These are phyloP conservation scores for Diplosoma virens DNA, from an alignment of 23 tunicate species.

Conservation along the genomic window DNA sequence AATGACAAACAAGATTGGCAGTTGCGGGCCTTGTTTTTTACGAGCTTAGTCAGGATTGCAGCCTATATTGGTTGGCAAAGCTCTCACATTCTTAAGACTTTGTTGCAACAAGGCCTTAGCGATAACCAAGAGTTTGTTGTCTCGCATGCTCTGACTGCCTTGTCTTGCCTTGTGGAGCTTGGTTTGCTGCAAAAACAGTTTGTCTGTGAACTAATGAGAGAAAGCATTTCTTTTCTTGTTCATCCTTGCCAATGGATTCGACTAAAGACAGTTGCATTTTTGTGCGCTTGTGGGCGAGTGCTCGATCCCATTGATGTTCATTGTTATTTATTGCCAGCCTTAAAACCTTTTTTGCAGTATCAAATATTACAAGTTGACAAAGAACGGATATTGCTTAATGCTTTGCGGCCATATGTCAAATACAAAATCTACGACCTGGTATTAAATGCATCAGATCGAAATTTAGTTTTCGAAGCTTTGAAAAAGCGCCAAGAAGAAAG, in stretches of 20 bases:
- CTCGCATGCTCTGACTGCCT: constrained; percentile 45
- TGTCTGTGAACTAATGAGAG: constrained; percentile 46
- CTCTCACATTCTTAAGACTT: constrained; percentile 58
- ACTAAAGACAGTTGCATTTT: constrained; percentile 66
- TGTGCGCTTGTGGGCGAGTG: constrained; percentile 54
- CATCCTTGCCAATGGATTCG: constrained; percentile 95
- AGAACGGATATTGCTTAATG: constrained; percentile 39
- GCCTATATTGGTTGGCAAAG: constrained; percentile 85
- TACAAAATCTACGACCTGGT: constrained; percentile 57
- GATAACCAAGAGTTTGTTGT: constrained; percentile 87
- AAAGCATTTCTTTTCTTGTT: constrained; percentile 54
- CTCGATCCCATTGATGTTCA: constrained; percentile 57
- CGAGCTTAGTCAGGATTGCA: constrained; percentile 57
- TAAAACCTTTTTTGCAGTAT: constrained; percentile 34
- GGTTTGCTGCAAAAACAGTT: constrained; percentile 73
- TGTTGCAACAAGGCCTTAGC: constrained; percentile 78
- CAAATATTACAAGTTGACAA: constrained; percentile 49
- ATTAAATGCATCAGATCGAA: constrained; percentile 23
- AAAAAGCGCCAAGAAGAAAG: constrained; percentile 16
- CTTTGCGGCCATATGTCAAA: constrained; percentile 36
- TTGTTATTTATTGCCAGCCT: constrained; percentile 61
- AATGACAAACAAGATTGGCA: constrained; percentile 98
- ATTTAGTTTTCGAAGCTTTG: constrained; percentile 25
- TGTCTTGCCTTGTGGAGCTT: constrained; percentile 41
- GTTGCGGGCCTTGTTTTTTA: constrained; percentile 81